Conservation (phyloP, 2,797 vertebrate species). For the Agapornis canus region DNA sequence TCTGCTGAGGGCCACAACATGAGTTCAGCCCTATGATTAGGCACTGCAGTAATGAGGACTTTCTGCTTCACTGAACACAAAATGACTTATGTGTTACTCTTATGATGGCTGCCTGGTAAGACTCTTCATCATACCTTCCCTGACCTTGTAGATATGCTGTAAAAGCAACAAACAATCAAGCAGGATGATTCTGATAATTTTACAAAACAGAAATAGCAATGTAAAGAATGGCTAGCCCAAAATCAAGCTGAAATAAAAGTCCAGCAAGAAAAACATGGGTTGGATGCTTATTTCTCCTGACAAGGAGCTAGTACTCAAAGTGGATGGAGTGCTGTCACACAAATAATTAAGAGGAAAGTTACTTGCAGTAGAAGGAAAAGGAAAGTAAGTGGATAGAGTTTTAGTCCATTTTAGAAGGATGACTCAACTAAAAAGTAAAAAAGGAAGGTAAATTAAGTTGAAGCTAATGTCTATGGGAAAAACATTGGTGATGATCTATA, state of each 20-base stretch:
- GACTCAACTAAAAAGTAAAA: neutral
- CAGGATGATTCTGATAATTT: neutral
- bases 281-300: neutral
- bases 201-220: neutral
- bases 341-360: neutral
- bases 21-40: neutral
- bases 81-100: neutral
- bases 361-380: neutral
- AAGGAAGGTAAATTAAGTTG: constrained; percentile 5
- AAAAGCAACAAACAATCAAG: neutral
- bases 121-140: neutral
- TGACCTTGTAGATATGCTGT: neutral
- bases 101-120: neutral
- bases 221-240: neutral
- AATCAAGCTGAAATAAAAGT: neutral
- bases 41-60: neutral
- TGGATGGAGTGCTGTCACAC: neutral
- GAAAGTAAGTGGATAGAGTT: neutral
- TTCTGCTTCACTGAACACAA: neutral
- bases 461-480: neutral
- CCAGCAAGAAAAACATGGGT: neutral
- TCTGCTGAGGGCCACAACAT: neutral
- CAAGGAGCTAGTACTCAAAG: neutral
- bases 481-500: neutral
- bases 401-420: neutral